A percentile compares a stretch with the other conserved stretches of the same genome.
phyloP scores from a whole-genome alignment of 2,113 vertebrate species.

The Thomomys bottae region DNA sequence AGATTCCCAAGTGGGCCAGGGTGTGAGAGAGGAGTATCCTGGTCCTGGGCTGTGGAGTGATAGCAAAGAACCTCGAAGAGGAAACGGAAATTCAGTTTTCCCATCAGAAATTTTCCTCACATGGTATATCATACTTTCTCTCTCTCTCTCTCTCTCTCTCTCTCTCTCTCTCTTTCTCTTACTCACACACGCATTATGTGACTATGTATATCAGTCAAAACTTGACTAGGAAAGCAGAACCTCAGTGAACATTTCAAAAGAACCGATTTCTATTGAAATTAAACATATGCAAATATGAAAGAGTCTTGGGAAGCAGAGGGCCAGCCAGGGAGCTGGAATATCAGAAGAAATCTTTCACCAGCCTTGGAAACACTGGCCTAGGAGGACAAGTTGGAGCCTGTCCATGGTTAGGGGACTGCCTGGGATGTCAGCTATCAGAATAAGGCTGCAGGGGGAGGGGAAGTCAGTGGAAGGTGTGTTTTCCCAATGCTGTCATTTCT shows the following conservation, averaged over 20 bases:
- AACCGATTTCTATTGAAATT: background rate
- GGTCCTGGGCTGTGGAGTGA: background rate
- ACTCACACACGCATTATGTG: background rate
- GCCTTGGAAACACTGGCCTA: background rate
- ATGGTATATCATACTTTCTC: background rate
- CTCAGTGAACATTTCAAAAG: background rate
- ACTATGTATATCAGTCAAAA: background rate
- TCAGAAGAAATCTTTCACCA: background rate
- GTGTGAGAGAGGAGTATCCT: background rate
- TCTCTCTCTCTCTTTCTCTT: background rate
- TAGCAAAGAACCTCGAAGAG: background rate
- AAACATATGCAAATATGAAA: background rate
- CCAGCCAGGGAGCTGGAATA: background rate
- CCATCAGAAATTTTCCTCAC: conserved; percentile 54
- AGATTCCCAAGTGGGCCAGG: conserved; percentile 57
- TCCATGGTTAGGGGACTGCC: background rate
- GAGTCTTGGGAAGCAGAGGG: background rate
- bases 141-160: too few relatives aligned
- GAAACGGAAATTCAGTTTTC: conserved; percentile 60
- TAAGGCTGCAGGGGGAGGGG: background rate
- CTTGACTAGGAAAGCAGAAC: background rate
- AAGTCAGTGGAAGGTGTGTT: background rate
- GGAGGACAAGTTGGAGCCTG: background rate
- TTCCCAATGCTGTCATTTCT: background rate
- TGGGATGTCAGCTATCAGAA: background rate